Evolutionary conservation across 1,140 invertebrate genomes (phyloP), one percentile per base, ranked within the genome.

Genomic region (Drosophila nannoptera): DNA sequence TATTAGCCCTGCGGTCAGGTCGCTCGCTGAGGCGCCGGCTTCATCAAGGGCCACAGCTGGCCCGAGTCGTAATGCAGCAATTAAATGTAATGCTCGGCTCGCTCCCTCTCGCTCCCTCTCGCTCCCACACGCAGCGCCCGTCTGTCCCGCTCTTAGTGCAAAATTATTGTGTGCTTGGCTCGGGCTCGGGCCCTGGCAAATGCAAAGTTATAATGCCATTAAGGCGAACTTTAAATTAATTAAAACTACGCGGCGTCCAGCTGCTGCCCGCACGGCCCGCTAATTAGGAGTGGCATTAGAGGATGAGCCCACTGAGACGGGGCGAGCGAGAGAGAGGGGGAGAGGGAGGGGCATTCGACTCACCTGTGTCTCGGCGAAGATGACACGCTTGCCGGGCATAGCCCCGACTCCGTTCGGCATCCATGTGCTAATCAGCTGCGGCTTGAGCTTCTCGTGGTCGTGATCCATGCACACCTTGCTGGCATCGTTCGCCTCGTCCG

Each of bases 361-460:
- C 90, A 95, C 95, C 93, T 97, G 96, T 48, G 95, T 96, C 91
- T 97, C 96, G 11, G 95, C 94, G 87, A 97, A 96, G 60, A 97
- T 94, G 33, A 96, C 92, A 77, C 94, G 94, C 66, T 94, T 93
- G 49, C 95, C 94, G 29, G 95, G 93, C 83, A 95, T 91, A 7
- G 94, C 95, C 31, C 96, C 96, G 62, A 97, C 94, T 50, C 96
- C 94, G 73, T 95, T 94, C 12, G 95, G 95, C 91, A 95, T 94
- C 95, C 95, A 96, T 2, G 94, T 96, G 63, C 94, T 95, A 38
- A 96, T 93, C 73, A 97, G 93, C 77, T 96, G 93, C 0, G 96
- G 96, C 31, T 93, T 92, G 0, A 97, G 91, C 14, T 93, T 90
- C 77, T 96, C 95, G 82, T 96, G 94, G 90, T 97, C 95, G 87